Conservation (phyloP, 2,888 invertebrate species). For the Hemistola chrysoprasaria region DNA sequence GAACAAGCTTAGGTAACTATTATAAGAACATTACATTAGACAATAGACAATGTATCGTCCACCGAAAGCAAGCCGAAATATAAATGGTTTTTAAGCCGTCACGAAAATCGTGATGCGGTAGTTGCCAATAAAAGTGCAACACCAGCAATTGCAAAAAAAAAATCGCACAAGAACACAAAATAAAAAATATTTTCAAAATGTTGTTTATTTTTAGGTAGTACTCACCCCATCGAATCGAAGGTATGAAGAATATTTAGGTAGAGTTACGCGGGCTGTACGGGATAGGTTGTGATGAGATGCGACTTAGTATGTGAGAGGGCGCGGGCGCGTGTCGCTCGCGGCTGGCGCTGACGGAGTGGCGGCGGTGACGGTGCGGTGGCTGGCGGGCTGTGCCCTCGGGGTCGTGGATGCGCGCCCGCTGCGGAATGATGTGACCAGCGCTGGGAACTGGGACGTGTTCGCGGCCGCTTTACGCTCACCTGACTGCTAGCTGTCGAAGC, state of each 20-base stretch:
- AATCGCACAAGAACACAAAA: constrained; percentile 8
- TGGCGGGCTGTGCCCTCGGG: constrained; percentile 18
- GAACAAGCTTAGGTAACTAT: no score
- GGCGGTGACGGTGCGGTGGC: constrained; percentile 34
- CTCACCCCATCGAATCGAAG: constrained; percentile 59
- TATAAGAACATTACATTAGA: no score
- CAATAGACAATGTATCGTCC: no score
- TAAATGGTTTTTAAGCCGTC: constrained; percentile 17
- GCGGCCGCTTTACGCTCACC: constrained; percentile 42
- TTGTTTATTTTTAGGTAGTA: constrained; percentile 18
- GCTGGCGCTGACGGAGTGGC: no score
- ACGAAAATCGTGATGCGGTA: constrained; percentile 2
- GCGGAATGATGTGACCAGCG: constrained; percentile 31
- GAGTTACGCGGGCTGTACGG: constrained; percentile 45
- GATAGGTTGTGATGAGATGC: constrained; percentile 20
- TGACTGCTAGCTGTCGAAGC: constrained; percentile 35
- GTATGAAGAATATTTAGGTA: constrained; percentile 34
- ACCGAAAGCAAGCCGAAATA: no score
- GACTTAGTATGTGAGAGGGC: constrained; percentile 28
- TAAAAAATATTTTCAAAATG: not conserved
- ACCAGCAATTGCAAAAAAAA: constrained; percentile 8
- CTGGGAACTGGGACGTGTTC: constrained; percentile 23
- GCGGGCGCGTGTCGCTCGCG: constrained; percentile 41
- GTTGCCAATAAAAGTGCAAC: not conserved
- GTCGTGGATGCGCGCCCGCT: constrained; percentile 36